phyloP scores from a whole-genome alignment of 2,797 vertebrate genomes.

The Peromyscus nudipes region DNA sequence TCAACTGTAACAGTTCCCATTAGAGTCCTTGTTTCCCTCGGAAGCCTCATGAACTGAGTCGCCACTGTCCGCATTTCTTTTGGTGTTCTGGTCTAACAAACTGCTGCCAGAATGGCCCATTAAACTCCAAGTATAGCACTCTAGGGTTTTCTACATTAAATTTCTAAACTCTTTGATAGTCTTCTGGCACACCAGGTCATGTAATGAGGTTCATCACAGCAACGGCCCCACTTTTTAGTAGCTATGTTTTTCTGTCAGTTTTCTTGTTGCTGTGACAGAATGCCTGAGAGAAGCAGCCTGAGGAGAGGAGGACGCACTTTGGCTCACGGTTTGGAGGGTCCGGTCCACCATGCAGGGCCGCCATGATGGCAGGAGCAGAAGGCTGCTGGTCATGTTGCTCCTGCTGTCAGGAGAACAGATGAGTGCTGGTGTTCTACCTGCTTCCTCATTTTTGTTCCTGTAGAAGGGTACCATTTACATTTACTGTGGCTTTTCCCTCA shows the following conservation, averaged over 20 bases:
- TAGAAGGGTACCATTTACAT: too few species aligned
- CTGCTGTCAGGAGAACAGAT: too few species aligned
- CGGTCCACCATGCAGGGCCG: not conserved
- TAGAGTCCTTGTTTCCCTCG: not conserved
- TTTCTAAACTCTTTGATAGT: not conserved
- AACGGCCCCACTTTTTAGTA: not conserved
- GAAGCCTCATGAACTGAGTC: not conserved
- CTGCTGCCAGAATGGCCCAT: not conserved
- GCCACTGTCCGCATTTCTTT: not conserved
- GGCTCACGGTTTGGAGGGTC: not conserved
- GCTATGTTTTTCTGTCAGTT: not conserved
- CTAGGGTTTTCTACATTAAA: not conserved
- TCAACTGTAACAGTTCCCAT: not conserved
- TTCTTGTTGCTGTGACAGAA: not conserved
- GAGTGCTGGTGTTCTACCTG: not conserved
- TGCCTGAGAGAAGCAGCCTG: not conserved
- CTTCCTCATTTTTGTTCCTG: not conserved
- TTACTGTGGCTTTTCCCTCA: not conserved
- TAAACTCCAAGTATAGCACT: not conserved
- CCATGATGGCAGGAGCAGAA: not conserved
- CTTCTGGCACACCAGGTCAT: not conserved
- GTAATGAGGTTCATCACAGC: not conserved
- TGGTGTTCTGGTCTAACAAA: not conserved
- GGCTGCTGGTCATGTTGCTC: not conserved
- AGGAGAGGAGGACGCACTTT: not conserved